These are phyloP conservation scores for Cheilosia vernalis DNA, from an alignment of 2,888 invertebrate genomes.

Conservation along the genomic window DNA sequence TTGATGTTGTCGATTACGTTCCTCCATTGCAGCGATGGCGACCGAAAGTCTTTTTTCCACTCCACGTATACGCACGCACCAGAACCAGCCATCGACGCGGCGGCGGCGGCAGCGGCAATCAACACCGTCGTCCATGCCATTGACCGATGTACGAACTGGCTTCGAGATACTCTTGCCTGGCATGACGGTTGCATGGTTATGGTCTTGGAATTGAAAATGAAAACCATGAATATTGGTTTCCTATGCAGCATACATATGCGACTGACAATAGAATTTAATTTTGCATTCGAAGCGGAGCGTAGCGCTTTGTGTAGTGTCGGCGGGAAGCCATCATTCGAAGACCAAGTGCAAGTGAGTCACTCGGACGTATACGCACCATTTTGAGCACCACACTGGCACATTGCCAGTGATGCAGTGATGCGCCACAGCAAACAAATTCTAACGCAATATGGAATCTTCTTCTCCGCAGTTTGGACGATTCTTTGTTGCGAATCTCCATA, in stretches of 20 bases:
- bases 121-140: constrained; percentile 69
- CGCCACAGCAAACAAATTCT: constrained; percentile 54
- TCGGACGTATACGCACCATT: constrained; percentile 72
- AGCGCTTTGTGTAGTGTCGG: constrained; percentile 16
- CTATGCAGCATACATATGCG: constrained; percentile 7
- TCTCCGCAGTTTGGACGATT: constrained; percentile 26
- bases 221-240: constrained; percentile 61
- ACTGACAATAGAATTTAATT: constrained; percentile 21
- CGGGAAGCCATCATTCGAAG: constrained; percentile 36
- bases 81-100: constrained; percentile 14
- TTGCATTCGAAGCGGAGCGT: constrained; percentile 45
- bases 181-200: constrained; percentile 46
- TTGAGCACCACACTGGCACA: constrained; percentile 51
- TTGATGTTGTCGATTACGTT: constrained; percentile 37
- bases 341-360: constrained; percentile 58
- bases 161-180: constrained; percentile 41
- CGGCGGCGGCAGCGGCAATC: constrained; percentile 17
- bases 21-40: constrained; percentile 30
- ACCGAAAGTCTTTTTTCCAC: constrained; percentile 35
- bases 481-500: constrained; percentile 40
- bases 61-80: constrained; percentile 53
- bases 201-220: constrained; percentile 73
- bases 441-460: constrained; percentile 37
- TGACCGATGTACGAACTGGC: constrained; percentile 71
- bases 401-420: constrained; percentile 63